Percentiles rank a stretch among this genome's conserved stretches.
These are phyloP conservation scores for Limanda limanda DNA, from an alignment of 2,113 vertebrate genomes.

Conservation along the genomic window DNA sequence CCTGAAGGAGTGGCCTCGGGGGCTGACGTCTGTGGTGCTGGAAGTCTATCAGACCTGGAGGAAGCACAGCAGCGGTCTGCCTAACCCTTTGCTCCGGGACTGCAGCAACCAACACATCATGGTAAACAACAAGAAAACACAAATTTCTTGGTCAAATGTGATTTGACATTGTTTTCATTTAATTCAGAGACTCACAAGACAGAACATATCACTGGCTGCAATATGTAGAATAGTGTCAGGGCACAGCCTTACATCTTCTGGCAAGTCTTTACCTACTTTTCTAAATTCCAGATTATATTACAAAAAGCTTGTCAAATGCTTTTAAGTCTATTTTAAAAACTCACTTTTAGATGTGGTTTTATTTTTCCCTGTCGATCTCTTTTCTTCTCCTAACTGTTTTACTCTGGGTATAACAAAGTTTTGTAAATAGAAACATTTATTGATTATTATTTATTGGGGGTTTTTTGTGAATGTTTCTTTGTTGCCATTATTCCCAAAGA, in stretches of 20 bases:
- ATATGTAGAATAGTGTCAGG: neutral
- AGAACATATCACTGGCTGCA: no score
- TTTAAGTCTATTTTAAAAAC: no score
- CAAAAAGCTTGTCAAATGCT: no score
- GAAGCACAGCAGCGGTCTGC: conserved; percentile 91
- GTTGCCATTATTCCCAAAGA: neutral
- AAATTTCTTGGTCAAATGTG: neutral
- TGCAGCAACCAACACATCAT: conserved; percentile 90
- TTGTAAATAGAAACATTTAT: neutral
- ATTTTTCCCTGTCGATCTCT: no score
- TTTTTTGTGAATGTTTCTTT: no score
- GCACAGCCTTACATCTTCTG: neutral
- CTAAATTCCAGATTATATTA: no score
- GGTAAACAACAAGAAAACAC: conserved; percentile 74
- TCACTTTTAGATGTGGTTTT: no score
- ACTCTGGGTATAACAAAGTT: neutral
- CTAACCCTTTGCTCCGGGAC: conserved; percentile 93
- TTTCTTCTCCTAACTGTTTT: neutral
- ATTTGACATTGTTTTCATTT: no score
- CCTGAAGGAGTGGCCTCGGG: conserved; percentile 90
- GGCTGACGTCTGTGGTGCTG: conserved; percentile 89
- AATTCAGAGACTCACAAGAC: no score
- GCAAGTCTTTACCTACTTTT: no score
- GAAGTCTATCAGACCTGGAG: conserved; percentile 92
- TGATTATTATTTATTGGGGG: neutral